A percentile compares a stretch with the other conserved stretches of the same genome.
phyloP scores from a whole-genome alignment of 1,140 invertebrate species.

The Drosophila biarmipes region DNA sequence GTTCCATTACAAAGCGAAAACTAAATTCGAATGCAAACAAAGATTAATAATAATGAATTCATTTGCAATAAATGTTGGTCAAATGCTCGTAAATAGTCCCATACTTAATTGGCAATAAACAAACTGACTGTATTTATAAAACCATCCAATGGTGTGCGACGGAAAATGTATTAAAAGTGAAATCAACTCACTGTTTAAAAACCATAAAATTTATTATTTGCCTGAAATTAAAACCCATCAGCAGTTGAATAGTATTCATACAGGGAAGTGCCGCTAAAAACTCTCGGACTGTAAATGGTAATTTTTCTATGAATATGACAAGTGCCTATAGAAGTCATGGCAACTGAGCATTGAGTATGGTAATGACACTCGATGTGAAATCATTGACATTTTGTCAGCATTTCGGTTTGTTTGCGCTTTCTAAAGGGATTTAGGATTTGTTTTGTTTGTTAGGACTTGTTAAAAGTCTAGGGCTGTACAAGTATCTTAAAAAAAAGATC shows the following conservation, averaged over 20 bases:
- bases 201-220: slow-evolving; percentile 25
- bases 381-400: slow-evolving; percentile 23
- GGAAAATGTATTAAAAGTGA: slow-evolving; percentile 4
- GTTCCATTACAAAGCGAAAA: slow-evolving; percentile 10
- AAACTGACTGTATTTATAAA: slow-evolving; percentile 1
- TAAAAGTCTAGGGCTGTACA: not conserved
- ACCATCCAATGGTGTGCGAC: not conserved
- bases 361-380: slow-evolving; percentile 28
- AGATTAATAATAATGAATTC: slow-evolving; percentile 30
- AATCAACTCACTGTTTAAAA: slow-evolving; percentile 6
- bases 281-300: slow-evolving; percentile 9
- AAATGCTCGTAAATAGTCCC: slow-evolving; percentile 22
- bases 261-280: slow-evolving; percentile 7
- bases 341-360: slow-evolving; percentile 21
- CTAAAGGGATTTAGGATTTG: not conserved
- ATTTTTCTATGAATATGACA: slow-evolving; percentile 14
- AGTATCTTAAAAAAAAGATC: not conserved
- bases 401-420: slow-evolving; percentile 14
- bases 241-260: slow-evolving; percentile 3
- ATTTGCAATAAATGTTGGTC: slow-evolving; percentile 18
- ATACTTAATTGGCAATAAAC: slow-evolving; percentile 15
- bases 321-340: slow-evolving; percentile 3
- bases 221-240: slow-evolving; percentile 32
- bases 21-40: slow-evolving; percentile 14
- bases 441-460: too few species aligned